Evolutionary conservation across 2,797 vertebrate genomes (phyloP), one percentile per base, ranked within the genome.

Genomic region (Tragelaphus eurycerus): DNA sequence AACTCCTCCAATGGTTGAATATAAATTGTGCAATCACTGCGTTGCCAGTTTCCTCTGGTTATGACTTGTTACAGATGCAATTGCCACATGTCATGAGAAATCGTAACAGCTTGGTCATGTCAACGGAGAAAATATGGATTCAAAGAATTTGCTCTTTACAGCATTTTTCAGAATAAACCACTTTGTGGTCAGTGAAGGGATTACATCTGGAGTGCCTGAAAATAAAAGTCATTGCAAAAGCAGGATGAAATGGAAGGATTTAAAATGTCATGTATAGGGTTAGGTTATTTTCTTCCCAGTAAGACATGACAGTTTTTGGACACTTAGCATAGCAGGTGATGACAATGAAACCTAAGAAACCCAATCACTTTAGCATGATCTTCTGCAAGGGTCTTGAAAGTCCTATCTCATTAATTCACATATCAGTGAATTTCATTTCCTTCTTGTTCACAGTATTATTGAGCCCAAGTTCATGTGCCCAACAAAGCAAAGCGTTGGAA

Each of bases 151-250:
- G 76, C 95, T 96, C 52, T 95, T 95, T 74, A 76, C 59, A 97
- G 95, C 90, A 82, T 84, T 97, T 97, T 96, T 96, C 52, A 82
- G 71, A 95, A 85, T 48, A 95, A 97, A 97, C 92, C 93, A 86
- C 59, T 95, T 81, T 96, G 97, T 91, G 90, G 97, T 97, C 97
- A 97, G 54, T 71, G 64, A 74, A 97, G 67, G 74, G n/a, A 93
- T 95, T 96, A 74, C 92, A 97, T 97, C 94, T 97, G 96, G 83
- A 93, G 92, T 85, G 38, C 94, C 84, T 89, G 88, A 97, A 96
- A 97, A 92, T 95, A 96, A 95, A 93, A 97, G 89, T 88, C 78
- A 85, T 96, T 97, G 95, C 82, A 89, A 88, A 96, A 97, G 62
- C 85, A 90, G 86, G 78, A 83, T 94, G 86, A 95, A 95, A 86